Conservation (phyloP, 2,888 invertebrate genomes). For the Ectropis crepuscularia region DNA sequence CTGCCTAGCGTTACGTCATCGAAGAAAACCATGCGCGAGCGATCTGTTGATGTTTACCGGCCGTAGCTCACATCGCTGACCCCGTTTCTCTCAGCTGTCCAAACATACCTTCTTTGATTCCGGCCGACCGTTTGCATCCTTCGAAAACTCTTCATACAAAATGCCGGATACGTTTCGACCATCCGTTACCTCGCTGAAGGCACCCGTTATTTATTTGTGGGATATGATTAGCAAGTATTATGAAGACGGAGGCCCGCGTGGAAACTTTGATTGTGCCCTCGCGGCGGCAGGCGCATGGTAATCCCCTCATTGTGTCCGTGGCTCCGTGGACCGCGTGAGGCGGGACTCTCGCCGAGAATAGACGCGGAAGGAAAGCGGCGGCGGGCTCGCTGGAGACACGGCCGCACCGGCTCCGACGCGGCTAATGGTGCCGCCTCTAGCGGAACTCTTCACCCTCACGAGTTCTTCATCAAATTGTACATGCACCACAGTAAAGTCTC, state of each 20-base stretch:
- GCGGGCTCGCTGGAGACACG: slow-evolving; percentile 65
- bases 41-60: slow-evolving; percentile 68
- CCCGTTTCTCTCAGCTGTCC: slow-evolving; percentile 72
- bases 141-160: slow-evolving; percentile 33
- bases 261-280: slow-evolving; percentile 55
- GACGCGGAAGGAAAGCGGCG: slow-evolving; percentile 81
- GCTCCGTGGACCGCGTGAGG: slow-evolving; percentile 74
- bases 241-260: slow-evolving; percentile 42
- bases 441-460: slow-evolving; percentile 27
- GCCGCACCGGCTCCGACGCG: slow-evolving; percentile 52
- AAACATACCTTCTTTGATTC: slow-evolving; percentile 65
- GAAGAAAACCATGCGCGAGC: slow-evolving; percentile 68
- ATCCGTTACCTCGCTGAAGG: slow-evolving; percentile 37
- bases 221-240: slow-evolving; percentile 47
- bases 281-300: slow-evolving; percentile 61
- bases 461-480: slow-evolving; percentile 27
- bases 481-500: slow-evolving; percentile 10
- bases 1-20: slow-evolving; percentile 67
- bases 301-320: slow-evolving; percentile 71
- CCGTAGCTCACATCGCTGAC: slow-evolving; percentile 75
- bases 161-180: slow-evolving; percentile 30
- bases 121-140: slow-evolving; percentile 42
- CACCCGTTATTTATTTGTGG: slow-evolving; percentile 41
- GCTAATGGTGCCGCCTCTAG: slow-evolving; percentile 32
- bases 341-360: slow-evolving; percentile 72